Conservation (phyloP, 2,888 invertebrate species). For the Euspilapteryx auroguttella region DNA sequence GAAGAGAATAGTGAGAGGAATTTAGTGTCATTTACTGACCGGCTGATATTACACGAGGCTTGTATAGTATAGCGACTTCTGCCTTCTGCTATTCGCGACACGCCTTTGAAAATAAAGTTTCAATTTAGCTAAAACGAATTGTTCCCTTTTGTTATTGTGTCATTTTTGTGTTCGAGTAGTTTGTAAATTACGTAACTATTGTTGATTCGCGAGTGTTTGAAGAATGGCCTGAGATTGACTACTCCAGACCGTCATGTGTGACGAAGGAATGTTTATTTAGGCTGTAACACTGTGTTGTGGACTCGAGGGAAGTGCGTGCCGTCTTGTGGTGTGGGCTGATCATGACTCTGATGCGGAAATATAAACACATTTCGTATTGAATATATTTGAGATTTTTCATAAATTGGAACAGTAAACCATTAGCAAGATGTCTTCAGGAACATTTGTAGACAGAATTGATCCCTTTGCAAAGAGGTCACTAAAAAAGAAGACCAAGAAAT, state of each 20-base stretch:
- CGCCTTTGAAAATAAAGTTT: constrained; percentile 60
- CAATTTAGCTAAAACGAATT: constrained; percentile 51
- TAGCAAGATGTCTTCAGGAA: constrained; percentile 73
- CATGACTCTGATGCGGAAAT: constrained; percentile 49
- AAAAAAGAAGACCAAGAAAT: constrained; percentile 98
- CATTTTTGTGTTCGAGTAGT: constrained; percentile 53
- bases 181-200: constrained; percentile 61
- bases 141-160: constrained; percentile 53
- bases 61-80: constrained; percentile 62
- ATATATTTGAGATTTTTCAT: constrained; percentile 49
- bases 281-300: constrained; percentile 54
- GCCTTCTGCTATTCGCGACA: constrained; percentile 60
- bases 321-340: constrained; percentile 49
- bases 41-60: constrained; percentile 64
- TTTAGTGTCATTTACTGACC: constrained; percentile 62
- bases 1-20: constrained; percentile 44
- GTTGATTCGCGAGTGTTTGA: constrained; percentile 56
- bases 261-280: constrained; percentile 62
- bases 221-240: constrained; percentile 60
- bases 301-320: constrained; percentile 51
- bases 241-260: constrained; percentile 60
- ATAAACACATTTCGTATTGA: constrained; percentile 55
- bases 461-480: constrained; percentile 98
- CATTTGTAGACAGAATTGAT: constrained; percentile 99
- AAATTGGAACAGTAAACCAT: constrained; percentile 54